Conservation (phyloP, 2,888 invertebrate genomes). For the Drepana falcataria region DNA sequence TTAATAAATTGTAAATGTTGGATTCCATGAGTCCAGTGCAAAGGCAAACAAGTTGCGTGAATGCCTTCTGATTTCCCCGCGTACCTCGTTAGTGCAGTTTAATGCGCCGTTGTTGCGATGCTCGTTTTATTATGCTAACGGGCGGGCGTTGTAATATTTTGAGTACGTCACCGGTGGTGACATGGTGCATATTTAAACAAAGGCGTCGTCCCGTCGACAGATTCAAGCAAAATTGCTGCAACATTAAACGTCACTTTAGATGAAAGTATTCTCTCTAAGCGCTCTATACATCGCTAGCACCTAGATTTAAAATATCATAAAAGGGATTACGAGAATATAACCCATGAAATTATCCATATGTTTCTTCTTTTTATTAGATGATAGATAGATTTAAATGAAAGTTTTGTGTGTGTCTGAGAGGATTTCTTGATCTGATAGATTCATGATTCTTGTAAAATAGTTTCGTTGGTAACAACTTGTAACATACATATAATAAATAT, state of each 20-base stretch:
- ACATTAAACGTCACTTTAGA: conserved; percentile 50
- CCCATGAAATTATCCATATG: too few relatives aligned
- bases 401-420: too few relatives aligned
- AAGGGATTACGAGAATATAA: too few relatives aligned
- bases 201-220: conserved; percentile 34
- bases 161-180: conserved; percentile 66
- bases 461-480: too few relatives aligned
- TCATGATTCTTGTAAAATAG: too few relatives aligned
- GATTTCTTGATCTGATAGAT: too few relatives aligned
- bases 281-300: not conserved
- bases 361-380: too few relatives aligned
- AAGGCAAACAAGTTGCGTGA: not conserved
- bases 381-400: too few relatives aligned
- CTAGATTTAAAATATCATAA: too few relatives aligned
- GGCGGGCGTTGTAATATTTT: conserved; percentile 67
- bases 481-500: conserved; percentile 11
- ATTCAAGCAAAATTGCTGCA: conserved; percentile 48
- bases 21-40: not conserved
- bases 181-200: conserved; percentile 66
- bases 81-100: conserved; percentile 58
- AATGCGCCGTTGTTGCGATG: conserved; percentile 60
- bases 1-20: too few relatives aligned
- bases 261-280: conserved; percentile 23
- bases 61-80: conserved; percentile 42
- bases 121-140: conserved; percentile 71